A percentile compares a stretch with the other conserved stretches of the same genome.
These are phyloP conservation scores for Scolopax bukidnonensis DNA, from an alignment of 2,797 vertebrate species.

Conservation along the genomic window DNA sequence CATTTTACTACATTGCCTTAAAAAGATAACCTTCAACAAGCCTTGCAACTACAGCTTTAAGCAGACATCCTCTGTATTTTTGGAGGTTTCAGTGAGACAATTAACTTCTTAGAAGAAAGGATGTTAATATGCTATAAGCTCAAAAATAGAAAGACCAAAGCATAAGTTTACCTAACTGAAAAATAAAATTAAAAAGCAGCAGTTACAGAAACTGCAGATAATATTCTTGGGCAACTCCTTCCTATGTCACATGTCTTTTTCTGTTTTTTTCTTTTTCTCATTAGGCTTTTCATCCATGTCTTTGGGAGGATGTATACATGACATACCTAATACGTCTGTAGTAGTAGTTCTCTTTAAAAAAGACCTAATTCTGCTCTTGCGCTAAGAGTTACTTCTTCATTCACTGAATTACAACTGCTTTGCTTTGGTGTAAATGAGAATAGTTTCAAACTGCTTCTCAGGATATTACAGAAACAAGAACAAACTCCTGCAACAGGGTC, in stretches of 20 bases:
- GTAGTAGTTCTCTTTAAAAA: background rate
- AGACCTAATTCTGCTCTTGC: background rate
- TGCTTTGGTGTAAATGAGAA: background rate
- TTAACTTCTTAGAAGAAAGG: background rate
- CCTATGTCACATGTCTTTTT: rapidly evolving
- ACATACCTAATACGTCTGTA: background rate
- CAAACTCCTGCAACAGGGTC: background rate
- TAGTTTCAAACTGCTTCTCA: background rate
- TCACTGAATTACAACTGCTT: background rate
- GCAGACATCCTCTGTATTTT: background rate
- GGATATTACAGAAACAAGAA: background rate
- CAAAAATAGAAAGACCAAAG: background rate
- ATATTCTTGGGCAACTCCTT: background rate
- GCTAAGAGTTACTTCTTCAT: background rate
- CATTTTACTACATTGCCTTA: background rate
- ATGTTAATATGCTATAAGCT: background rate
- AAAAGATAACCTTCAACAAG: background rate
- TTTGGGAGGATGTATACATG: background rate
- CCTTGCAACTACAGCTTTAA: background rate
- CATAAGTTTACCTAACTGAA: background rate
- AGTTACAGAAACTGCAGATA: background rate
- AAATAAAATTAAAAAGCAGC: background rate
- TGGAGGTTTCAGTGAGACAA: background rate
- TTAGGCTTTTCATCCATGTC: background rate
- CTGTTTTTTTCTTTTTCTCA: background rate